Conservation (phyloP, 2,888 invertebrate genomes). For the Pristionchus mayeri region DNA sequence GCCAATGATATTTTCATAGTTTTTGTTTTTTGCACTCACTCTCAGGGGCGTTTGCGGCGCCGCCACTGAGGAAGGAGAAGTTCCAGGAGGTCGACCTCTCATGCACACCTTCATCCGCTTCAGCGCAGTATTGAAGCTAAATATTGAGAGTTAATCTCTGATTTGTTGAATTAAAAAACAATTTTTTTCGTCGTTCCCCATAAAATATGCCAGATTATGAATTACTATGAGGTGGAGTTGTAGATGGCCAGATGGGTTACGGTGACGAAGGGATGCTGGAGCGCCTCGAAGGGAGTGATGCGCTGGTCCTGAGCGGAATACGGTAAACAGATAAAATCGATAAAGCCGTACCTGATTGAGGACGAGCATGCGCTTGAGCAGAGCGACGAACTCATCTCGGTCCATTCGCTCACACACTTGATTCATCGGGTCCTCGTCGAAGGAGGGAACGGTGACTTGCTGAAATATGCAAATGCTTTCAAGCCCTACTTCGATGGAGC, state of each 20-base stretch:
- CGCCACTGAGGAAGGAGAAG: not conserved
- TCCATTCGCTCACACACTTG: conserved; percentile 96
- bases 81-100: conserved; percentile 45
- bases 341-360: conserved; percentile 86
- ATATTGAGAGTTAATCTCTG: conserved; percentile 29
- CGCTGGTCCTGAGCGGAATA: conserved; percentile 85
- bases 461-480: too few species aligned
- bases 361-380: conserved; percentile 96
- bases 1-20: too few species aligned
- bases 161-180: too few species aligned
- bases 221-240: conserved; percentile 66
- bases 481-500: too few species aligned
- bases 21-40: too few species aligned
- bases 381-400: conserved; percentile 95
- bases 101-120: conserved; percentile 73
- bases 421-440: conserved; percentile 94
- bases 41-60: conserved; percentile 16
- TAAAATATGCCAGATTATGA: not conserved
- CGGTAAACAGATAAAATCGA: not conserved
- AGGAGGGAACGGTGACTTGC: conserved; percentile 52
- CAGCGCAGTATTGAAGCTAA: conserved; percentile 57
- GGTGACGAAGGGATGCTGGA: conserved; percentile 73
- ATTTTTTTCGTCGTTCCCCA: not conserved
- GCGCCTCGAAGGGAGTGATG: conserved; percentile 84
- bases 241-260: conserved; percentile 70